Evolutionary conservation across 2,113 vertebrate species (phyloP), one percentile per base, ranked within the genome.

Genomic region (Dipodomys ordii): DNA sequence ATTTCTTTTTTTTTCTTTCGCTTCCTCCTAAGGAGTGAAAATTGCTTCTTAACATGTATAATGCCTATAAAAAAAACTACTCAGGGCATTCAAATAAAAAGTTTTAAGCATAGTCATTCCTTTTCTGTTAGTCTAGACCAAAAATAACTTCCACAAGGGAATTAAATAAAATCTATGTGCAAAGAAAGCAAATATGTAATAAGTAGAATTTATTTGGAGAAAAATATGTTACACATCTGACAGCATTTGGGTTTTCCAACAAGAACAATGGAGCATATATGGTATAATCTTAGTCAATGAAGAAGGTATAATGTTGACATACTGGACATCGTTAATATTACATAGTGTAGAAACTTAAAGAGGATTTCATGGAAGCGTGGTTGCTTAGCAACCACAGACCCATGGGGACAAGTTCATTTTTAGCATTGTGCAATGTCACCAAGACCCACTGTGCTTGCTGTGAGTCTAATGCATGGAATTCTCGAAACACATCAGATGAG

Each of bases 331-430:
- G 84, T 81, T 78, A 53, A 35, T 89, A 80, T n/a, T 77, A 85
- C 4, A 65, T 88, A 30, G n/a, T n/a, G 32, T 67, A 78, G 46
- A 87, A 72, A 73, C 23, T 79, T 93, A 76, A 83, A 80, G 39
- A 3, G 15, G 15, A 35, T 35, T 65, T 87, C 60, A 32, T 20
- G 9, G 65, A 82, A 73, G 1, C 74, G 69, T 69, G 32, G 89
- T 92, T 95, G 32, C 92, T 82, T 85, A 91, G 95, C 87, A 95
- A 95, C 71, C 5, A 39, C 22, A 74, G 73, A 46, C 65, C 57
- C 64, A 30, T 23, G 32, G 46, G 27, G 35, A 71, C 57, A 73
- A 78, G 81, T 82, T 95, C 84, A 69, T 85, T 91, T 91, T 74
- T 49, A 85, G 53, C 73, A 32, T 30, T 16, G 15, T 65, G 7